These are phyloP conservation scores for Dissostichus mawsoni DNA, from an alignment of 2,113 vertebrate genomes.

Conservation along the genomic window DNA sequence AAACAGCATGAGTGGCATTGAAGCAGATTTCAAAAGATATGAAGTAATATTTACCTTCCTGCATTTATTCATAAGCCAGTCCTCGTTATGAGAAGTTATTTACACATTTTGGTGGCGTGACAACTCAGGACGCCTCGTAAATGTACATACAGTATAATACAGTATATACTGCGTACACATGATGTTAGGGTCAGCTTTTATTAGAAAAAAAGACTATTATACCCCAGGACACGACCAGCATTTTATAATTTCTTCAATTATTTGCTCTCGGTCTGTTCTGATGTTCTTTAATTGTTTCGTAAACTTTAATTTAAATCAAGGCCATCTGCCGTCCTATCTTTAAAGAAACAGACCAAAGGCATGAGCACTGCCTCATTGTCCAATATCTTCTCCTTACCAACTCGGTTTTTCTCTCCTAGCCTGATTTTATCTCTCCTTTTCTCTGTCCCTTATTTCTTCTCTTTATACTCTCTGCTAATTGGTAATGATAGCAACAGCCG, in stretches of 20 bases:
- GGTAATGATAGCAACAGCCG: slow-evolving; percentile 69
- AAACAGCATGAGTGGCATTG: neutral
- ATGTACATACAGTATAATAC: neutral
- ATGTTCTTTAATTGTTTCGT: neutral
- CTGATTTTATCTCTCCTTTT: neutral
- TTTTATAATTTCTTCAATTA: neutral
- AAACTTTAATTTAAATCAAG: too few species aligned
- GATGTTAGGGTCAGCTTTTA: neutral
- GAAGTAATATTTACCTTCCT: neutral
- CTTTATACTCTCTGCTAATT: slow-evolving; percentile 49
- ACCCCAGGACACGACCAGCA: neutral
- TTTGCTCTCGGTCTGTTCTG: neutral
- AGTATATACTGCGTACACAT: neutral
- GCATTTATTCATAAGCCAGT: neutral
- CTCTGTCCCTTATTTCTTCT: slow-evolving; percentile 1
- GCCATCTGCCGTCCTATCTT: too few species aligned
- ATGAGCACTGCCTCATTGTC: neutral
- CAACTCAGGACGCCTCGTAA: neutral
- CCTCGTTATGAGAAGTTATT: neutral
- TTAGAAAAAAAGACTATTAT: neutral
- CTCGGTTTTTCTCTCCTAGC: neutral
- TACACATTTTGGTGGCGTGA: too few species aligned
- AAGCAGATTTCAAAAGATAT: neutral
- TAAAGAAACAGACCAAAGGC: slow-evolving; percentile 1
- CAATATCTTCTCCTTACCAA: neutral